Evolutionary conservation across 2,113 vertebrate species (phyloP).

Genomic region (Saccopteryx leptura): DNA sequence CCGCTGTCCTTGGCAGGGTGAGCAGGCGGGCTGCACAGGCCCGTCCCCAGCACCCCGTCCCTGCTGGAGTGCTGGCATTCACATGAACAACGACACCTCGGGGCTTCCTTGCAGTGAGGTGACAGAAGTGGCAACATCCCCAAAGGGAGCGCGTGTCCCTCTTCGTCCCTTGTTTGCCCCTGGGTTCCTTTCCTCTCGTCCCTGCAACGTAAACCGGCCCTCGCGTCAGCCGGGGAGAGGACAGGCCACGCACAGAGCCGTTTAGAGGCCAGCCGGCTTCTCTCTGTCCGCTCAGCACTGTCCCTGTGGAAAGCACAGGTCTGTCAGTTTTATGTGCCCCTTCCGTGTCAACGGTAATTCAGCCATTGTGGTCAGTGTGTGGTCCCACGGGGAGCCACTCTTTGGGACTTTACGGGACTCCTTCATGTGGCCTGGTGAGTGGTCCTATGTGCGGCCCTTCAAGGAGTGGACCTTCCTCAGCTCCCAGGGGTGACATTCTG

Average conservation of each 20-base stretch:
- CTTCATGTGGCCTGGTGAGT: not conserved
- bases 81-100: not conserved
- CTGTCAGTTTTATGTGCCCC: rapidly evolving
- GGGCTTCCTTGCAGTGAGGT: not conserved
- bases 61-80: rapidly evolving
- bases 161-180: not conserved
- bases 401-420: not conserved
- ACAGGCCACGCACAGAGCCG: not conserved
- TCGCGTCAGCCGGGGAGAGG: too few species aligned
- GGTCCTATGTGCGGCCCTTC: rapidly evolving
- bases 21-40: not conserved
- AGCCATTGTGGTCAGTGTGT: rapidly evolving
- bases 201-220: too few species aligned
- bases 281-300: rapidly evolving
- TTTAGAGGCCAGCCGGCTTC: not conserved
- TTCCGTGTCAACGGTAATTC: rapidly evolving
- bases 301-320: not conserved
- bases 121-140: not conserved
- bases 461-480: not conserved
- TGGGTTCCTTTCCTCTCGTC: not conserved
- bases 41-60: not conserved
- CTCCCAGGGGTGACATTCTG: not conserved
- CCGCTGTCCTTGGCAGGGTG: rapidly evolving
- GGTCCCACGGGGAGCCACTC: rapidly evolving
- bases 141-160: not conserved